Percentiles rank a stretch among this genome's conserved stretches.
phyloP scores from a whole-genome alignment of 2,113 vertebrate species.

The Pterocles orientalis region DNA sequence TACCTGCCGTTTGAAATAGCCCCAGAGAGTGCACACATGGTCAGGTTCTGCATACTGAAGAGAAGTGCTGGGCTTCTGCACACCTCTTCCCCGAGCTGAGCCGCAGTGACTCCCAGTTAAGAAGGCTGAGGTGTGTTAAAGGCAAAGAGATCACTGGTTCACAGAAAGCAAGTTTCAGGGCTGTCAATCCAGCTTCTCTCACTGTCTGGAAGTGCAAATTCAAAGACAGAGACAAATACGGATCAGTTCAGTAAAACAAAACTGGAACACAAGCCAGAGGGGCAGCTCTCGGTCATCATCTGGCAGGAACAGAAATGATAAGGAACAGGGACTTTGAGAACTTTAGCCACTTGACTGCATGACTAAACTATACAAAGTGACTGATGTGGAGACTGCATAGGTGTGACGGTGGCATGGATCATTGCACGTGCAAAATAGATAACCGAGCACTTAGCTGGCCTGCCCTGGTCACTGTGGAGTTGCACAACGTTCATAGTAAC shows the following conservation, averaged over 20 bases:
- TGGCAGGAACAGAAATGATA: neutral
- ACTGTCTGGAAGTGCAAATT: neutral
- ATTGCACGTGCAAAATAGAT: neutral
- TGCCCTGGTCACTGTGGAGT: neutral
- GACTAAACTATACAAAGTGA: neutral
- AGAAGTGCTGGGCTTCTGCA: neutral
- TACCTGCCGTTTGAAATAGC: neutral
- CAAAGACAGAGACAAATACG: neutral
- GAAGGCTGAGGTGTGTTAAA: neutral
- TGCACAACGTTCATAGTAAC: neutral
- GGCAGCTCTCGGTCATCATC: neutral
- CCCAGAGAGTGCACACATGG: neutral
- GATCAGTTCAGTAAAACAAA: neutral
- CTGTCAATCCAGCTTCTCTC: neutral
- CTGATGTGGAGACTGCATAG: neutral
- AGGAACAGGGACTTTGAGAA: neutral
- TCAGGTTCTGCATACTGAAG: neutral
- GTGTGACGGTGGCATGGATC: neutral
- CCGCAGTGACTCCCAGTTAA: neutral
- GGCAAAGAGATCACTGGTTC: neutral
- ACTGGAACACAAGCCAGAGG: fast-evolving
- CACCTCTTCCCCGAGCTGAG: neutral
- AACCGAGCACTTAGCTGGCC: neutral
- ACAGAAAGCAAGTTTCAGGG: neutral
- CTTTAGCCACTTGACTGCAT: neutral